Base-by-base conservation (phyloP, 2,113 vertebrate genomes). In the Verasper variegatus region DNA sequence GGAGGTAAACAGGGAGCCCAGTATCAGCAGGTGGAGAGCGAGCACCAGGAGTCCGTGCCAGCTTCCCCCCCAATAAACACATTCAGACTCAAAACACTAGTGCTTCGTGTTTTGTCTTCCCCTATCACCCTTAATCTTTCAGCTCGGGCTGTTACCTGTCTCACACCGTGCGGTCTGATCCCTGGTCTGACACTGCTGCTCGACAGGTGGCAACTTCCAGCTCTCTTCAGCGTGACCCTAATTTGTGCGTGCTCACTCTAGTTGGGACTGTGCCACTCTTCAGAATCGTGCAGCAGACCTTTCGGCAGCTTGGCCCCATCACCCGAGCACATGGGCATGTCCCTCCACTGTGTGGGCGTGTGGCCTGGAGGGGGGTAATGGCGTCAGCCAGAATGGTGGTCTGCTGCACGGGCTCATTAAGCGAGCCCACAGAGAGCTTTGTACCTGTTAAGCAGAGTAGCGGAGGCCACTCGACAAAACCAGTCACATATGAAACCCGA, bases 401-500 rank as follows among this genome's bases (percentile, higher is more conserved):
- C 72, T 71, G 37, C 61, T 80, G 26, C 60, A 60, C 11, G 63
- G 78, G n/a, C 68, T 80, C 31, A 57, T 57, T 56, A 70, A 68
- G 76, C 10, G 21, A 14, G 21, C 45, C 94, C 93, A 86, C 93
- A 40, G 78, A 76, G 71, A 91, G 94, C 90, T 91, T 91, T 94
- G 88, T 90, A 95, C 94, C 95, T 94, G 95, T 95, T 95, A 93
- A 93, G 94, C 88, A 91, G 69, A 85, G 77, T 42, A 61, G 77
- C 94, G 90, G 94, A 91, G 74, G 59, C 77, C 76, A 61, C 61
- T 65, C 78, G 74, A 70, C 69, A 4, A 82, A 79, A 69, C 66
- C 94, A 90, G 84, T 95, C 93, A 89, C 80, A 83, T 92, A 94
- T 95, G 95, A 96, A 97, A 97, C 90, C 92, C 81, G 93, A 96